Base-by-base conservation (phyloP, 2,113 vertebrate genomes). In the Acrocephalus kingi region DNA sequence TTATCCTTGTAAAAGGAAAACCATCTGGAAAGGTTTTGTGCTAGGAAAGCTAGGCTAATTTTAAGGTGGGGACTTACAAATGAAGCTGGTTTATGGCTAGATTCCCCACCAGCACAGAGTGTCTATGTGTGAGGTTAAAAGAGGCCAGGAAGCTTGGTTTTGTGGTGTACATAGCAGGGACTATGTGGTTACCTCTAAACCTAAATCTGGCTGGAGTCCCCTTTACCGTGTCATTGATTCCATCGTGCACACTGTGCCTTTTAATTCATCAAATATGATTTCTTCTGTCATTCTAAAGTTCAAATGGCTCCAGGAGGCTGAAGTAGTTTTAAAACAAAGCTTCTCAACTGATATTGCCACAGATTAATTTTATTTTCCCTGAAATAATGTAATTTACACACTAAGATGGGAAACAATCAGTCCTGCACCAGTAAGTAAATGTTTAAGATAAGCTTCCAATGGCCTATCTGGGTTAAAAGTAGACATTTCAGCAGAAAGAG, bases 211-310 rank as follows among this genome's bases (percentile, higher is more conserved):
- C 48, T 78, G 31, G 22, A 93, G 69, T 89, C 82, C 84, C 52
- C 69, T 93, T 84, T 84, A 78, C n/a, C 1, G 9, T 85, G 31
- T 62, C 51, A 55, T 39, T 89, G 77, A 94, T 73, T 58, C 63
- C 61, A 58, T 63, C 59, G 71, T 62, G 39, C 11, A 84, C n/a
- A 46, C 23, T 48, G 17, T 74, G 52, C 21, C 30, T 91, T 81
- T 93, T 52, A 89, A 84, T 95, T 76, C 23, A 87, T 84, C 87
- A 91, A 56, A 84, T 58, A 67, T 7, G 20, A 87, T 69, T 87
- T 41, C 4, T 61, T 87, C 46, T 84, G 24, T 62, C 51, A 66
- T 83, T 15, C 22, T 28, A 74, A 91, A 72, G n/a, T 86, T 86
- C 46, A 82, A 66, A 77, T 2, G 21, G 24, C 16, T 86, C 10